phyloP scores from a whole-genome alignment of 2,797 vertebrate species.

The Sebastes umbrosus region DNA sequence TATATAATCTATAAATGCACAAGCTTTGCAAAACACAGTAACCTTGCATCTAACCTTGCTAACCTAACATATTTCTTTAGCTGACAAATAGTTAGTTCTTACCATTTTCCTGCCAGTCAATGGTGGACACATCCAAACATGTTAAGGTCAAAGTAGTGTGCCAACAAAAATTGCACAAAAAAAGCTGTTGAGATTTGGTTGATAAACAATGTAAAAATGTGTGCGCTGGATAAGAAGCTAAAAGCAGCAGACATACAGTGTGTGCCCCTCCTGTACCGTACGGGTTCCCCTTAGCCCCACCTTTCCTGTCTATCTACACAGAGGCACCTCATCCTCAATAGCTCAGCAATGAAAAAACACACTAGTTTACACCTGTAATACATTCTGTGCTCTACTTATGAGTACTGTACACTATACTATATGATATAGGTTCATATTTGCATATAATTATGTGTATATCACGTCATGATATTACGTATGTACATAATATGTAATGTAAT shows the following conservation, averaged over 20 bases:
- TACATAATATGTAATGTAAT: too few relatives aligned
- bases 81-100: conserved; percentile 10
- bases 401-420: not conserved
- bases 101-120: conserved; percentile 25
- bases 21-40: not conserved
- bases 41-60: too few relatives aligned
- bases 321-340: not conserved
- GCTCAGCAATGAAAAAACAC: not conserved
- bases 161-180: not conserved
- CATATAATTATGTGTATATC: too few relatives aligned
- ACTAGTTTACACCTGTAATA: too few relatives aligned
- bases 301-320: conserved; percentile 29
- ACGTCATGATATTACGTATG: too few relatives aligned
- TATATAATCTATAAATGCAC: not conserved
- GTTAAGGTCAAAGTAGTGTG: not conserved
- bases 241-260: not conserved
- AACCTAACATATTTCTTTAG: not conserved
- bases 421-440: not conserved
- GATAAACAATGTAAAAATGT: conserved; percentile 12
- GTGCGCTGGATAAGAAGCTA: conserved; percentile 16
- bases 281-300: conserved; percentile 9
- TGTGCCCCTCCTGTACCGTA: not conserved
- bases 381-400: not conserved
- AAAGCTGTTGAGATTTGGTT: not conserved
- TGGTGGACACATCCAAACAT: not conserved